These are phyloP conservation scores for Turritopsis dohrnii DNA, from an alignment of 30 jellyfish, hydroid and myxozoan genomes.

Conservation along the genomic window DNA sequence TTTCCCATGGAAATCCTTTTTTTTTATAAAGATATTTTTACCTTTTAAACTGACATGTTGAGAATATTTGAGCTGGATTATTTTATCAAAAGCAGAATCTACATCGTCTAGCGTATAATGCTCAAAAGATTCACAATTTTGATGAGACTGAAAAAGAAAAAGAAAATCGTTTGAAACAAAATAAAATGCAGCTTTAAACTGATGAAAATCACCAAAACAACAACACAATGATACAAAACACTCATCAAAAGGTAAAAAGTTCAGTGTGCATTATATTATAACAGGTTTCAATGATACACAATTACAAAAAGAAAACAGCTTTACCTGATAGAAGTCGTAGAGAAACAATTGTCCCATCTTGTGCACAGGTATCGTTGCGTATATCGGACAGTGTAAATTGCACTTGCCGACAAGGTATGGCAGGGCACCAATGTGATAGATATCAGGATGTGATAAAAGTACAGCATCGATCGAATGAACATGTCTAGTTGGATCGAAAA, in stretches of 20 bases:
- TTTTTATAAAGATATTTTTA: too few species aligned
- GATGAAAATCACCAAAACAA: neutral
- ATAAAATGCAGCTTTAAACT: neutral
- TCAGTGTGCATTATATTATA: neutral
- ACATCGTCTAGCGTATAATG: slow-evolving; percentile 92
- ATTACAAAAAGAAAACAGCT: neutral
- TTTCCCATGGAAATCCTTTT: too few species aligned
- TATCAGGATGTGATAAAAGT: slow-evolving; percentile 86
- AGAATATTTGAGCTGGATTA: slow-evolving; percentile 77
- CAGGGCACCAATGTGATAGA: slow-evolving; percentile 94
- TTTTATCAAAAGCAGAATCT: slow-evolving; percentile 93
- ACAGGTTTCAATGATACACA: neutral
- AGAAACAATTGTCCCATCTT: slow-evolving; percentile 98
- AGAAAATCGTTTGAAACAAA: neutral
- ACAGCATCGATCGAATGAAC: slow-evolving; percentile 87
- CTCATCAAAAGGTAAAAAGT: neutral
- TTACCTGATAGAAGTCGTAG: slow-evolving; percentile 93
- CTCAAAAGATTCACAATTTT: slow-evolving; percentile 63
- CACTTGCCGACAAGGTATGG: slow-evolving; percentile 94
- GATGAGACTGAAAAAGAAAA: slow-evolving; percentile 57
- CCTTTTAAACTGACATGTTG: slow-evolving; percentile 96
- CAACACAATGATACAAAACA: too few species aligned
- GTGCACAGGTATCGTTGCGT: slow-evolving; percentile 96
- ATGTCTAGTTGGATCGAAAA: slow-evolving; percentile 34
- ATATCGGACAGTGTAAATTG: slow-evolving; percentile 75